Conservation (phyloP, 2,888 invertebrate genomes). For the Peribatodes rhomboidaria region DNA sequence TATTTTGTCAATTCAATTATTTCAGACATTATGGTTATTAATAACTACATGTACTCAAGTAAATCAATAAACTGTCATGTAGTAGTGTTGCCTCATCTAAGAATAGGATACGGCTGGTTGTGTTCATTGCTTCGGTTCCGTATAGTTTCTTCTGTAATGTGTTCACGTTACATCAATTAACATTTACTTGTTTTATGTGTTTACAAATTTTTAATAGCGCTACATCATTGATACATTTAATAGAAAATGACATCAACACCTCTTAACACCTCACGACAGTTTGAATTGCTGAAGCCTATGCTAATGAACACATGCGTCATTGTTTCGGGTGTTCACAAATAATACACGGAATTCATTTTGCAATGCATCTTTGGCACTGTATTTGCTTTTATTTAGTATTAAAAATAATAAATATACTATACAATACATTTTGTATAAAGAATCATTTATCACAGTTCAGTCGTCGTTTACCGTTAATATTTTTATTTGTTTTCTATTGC, state of each 20-base stretch:
- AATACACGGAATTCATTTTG: conserved; percentile 58
- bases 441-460: conserved; percentile 85
- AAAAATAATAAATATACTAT: conserved; percentile 68
- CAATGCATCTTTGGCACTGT: conserved; percentile 85
- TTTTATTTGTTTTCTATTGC: conserved; percentile 77
- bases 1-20: not conserved
- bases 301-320: conserved; percentile 59
- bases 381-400: conserved; percentile 76
- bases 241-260: conserved; percentile 69
- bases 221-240: conserved; percentile 52
- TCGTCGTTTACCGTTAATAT: conserved; percentile 60
- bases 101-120: not conserved
- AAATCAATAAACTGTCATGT: no score
- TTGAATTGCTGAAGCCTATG: conserved; percentile 51
- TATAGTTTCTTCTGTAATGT: not conserved
- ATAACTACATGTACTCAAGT: no score
- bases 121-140: not conserved
- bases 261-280: conserved; percentile 62
- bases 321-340: conserved; percentile 46
- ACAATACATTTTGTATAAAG: conserved; percentile 66
- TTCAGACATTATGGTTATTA: not conserved
- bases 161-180: conserved; percentile 7
- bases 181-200: conserved; percentile 20
- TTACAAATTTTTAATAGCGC: conserved; percentile 22
- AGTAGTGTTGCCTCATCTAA: not conserved